Conservation (phyloP, 2,888 invertebrate species). For the Stenurella melanura region DNA sequence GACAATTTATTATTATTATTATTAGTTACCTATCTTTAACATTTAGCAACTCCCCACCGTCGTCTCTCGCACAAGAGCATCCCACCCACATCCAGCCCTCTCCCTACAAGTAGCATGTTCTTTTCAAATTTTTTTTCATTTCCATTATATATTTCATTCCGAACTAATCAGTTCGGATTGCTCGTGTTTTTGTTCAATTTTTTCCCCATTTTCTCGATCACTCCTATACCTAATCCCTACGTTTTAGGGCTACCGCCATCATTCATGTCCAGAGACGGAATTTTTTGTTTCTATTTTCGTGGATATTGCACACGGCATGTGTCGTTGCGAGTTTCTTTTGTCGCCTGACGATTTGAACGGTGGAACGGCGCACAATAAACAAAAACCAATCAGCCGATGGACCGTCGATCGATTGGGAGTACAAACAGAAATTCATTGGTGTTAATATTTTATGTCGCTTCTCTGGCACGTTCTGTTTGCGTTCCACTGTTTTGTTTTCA, state of each 20-base stretch:
- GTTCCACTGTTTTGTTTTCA: background rate
- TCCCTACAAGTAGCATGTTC: background rate
- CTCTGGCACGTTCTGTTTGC: slow-evolving; percentile 5
- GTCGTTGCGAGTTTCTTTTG: slow-evolving; percentile 31
- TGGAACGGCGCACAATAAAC: slow-evolving; percentile 15
- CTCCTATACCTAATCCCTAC: slow-evolving; percentile 18
- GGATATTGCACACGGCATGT: slow-evolving; percentile 24
- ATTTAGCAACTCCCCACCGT: no score
- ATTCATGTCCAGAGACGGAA: slow-evolving; percentile 24
- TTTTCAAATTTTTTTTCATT: background rate
- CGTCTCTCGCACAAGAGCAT: background rate
- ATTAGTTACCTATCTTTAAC: no score
- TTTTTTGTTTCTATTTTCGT: slow-evolving; percentile 31
- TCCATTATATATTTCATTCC: slow-evolving; percentile 21
- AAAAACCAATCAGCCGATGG: slow-evolving; percentile 33
- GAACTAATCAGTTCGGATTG: slow-evolving; percentile 29
- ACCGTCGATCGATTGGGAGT: slow-evolving; percentile 7
- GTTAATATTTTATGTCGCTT: slow-evolving; percentile 16
- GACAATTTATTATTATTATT: no score
- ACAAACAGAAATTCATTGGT: slow-evolving; percentile 2
- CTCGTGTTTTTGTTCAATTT: slow-evolving; percentile 14
- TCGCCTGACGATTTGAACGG: slow-evolving; percentile 24
- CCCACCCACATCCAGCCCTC: background rate
- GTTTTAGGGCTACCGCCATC: slow-evolving; percentile 10
- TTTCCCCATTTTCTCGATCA: slow-evolving; percentile 19